Base-by-base conservation (phyloP, 2,797 vertebrate genomes). In the Aeoliscus strigatus region DNA sequence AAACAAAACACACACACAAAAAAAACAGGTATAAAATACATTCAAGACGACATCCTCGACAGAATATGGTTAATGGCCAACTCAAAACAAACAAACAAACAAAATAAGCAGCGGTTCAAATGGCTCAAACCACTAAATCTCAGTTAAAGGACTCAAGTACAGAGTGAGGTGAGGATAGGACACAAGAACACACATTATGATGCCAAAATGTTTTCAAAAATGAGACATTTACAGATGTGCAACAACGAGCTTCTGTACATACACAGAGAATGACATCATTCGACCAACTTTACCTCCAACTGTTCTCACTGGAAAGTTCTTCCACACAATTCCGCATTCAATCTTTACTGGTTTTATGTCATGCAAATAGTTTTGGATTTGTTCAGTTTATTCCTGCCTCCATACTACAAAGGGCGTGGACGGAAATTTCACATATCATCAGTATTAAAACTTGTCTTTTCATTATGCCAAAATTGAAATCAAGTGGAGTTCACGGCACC, bases 1-100 rank as follows among this genome's bases (percentile, higher is more conserved):
- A n/a, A n/a, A n/a, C n/a, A n/a, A n/a, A n/a, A n/a, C n/a, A n/a
- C n/a, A n/a, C n/a, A n/a, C n/a, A n/a, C n/a, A n/a, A n/a, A 61
- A 71, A 73, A 38, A 43, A 71, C 49, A 60, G 33, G 58, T 53
- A 76, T 45, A 72, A 84, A 87, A 87, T 88, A 88, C 86, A 89
- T 88, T 88, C 85, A 88, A 85, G 66, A 73, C 70, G 60, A 79
- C 53, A 44, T 68, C 34, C 41, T 42, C 39, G 70, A 56, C 64
- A 78, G 41, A 61, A n/a, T n/a, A n/a, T n/a, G n/a, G n/a, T n/a
- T n/a, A n/a, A n/a, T n/a, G n/a, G n/a, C n/a, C n/a, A n/a, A n/a
- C n/a, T n/a, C 52, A 36, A 51, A 46, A 10, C 27, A 27, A 47
- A 41, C 30, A 32, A 39, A 35, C 27, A 14, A 60, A 28, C 29